Conservation (phyloP, 2,113 vertebrate genomes). For the Hyperopisus bebe region DNA sequence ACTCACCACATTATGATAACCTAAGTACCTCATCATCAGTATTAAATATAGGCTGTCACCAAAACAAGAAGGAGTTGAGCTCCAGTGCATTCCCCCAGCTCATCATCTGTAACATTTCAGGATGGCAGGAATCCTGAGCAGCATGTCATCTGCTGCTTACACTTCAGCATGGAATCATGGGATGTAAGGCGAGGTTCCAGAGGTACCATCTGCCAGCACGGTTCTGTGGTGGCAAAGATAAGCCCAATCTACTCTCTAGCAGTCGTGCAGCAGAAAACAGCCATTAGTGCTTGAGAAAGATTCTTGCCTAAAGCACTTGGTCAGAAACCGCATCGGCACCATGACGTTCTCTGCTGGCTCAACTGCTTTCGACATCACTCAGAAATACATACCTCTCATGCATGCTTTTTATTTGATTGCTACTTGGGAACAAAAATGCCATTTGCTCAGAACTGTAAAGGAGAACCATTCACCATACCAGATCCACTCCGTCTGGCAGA, state of each 20-base stretch:
- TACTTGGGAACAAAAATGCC: neutral
- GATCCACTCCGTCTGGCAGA: neutral
- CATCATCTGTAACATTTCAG: conserved; percentile 7
- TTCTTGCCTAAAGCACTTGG: neutral
- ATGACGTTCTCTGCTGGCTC: neutral
- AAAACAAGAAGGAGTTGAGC: neutral
- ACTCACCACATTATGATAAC: neutral
- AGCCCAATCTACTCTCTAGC: neutral
- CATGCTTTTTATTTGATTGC: neutral
- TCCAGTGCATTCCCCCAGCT: neutral
- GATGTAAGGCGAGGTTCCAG: neutral
- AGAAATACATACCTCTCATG: neutral
- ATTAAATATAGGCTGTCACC: neutral
- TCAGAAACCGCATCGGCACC: neutral
- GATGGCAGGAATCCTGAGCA: neutral
- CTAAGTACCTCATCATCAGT: neutral
- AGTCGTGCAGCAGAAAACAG: neutral
- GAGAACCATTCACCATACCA: neutral
- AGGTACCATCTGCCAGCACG: neutral
- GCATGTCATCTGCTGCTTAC: neutral
- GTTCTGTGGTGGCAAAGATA: neutral
- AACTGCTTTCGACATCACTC: neutral
- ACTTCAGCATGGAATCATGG: conserved; percentile 17
- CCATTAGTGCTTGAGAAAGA: neutral
- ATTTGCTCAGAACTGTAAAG: neutral